These are phyloP conservation scores for Epsilonema sp. DNA, from an alignment of 2,888 invertebrate genomes.

Conservation along the genomic window DNA sequence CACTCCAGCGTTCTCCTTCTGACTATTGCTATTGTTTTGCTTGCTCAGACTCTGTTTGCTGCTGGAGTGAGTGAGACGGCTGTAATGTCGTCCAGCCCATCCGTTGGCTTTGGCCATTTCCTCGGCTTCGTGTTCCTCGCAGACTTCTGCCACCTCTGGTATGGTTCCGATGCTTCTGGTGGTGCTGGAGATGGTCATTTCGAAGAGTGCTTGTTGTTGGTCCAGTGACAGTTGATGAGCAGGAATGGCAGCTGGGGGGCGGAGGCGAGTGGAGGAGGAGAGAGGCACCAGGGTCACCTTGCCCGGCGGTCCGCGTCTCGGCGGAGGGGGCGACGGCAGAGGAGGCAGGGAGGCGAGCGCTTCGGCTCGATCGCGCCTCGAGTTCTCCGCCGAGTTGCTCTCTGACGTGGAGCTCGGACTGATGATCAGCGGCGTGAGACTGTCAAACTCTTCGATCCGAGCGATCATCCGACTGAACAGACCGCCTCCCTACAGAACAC, in stretches of 20 bases:
- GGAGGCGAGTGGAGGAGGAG: too few species aligned
- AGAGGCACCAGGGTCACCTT: background rate
- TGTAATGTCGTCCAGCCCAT: too few species aligned
- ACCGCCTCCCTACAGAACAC: too few species aligned
- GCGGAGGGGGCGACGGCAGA: background rate
- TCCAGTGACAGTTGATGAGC: too few species aligned
- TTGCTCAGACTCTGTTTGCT: background rate
- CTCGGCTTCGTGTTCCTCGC: background rate
- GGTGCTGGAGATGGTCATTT: background rate
- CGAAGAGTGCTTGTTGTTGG: background rate
- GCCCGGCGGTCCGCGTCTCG: background rate
- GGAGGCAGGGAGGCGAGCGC: background rate
- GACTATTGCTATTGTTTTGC: too few species aligned
- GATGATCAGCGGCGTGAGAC: conserved; percentile 6
- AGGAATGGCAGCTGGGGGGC: too few species aligned
- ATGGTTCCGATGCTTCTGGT: background rate
- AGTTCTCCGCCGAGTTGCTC: background rate
- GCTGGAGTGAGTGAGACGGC: background rate
- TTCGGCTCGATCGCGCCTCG: background rate
- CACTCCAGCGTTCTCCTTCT: too few species aligned
- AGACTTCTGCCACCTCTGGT: background rate
- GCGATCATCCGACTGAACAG: too few species aligned
- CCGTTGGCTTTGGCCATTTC: too few species aligned
- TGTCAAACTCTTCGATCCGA: conserved; percentile 6
- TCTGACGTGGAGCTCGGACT: conserved; percentile 5